Conservation (phyloP, 2,797 vertebrate species). For the Petrocephalus schoutedeni region DNA sequence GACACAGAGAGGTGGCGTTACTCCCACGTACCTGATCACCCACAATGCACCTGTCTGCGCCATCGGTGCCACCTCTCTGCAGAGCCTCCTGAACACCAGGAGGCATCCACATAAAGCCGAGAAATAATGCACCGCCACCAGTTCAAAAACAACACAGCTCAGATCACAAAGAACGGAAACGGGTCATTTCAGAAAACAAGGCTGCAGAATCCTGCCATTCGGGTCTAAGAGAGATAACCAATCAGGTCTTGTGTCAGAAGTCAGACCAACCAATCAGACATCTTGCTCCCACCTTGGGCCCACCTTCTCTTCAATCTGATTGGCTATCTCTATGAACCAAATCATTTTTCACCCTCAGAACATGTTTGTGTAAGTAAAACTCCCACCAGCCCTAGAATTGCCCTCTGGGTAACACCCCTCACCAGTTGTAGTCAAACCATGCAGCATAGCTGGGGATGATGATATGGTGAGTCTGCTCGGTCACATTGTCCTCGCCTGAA, state of each 20-base stretch:
- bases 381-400: no score
- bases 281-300: no score
- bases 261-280: no score
- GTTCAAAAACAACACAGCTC: background rate
- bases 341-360: no score
- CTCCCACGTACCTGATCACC: background rate
- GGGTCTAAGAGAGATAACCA: background rate
- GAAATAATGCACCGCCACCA: background rate
- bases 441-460: constrained; percentile 93
- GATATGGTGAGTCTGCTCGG: constrained; percentile 94
- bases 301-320: no score
- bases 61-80: background rate
- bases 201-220: background rate
- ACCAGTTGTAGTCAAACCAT: constrained; percentile 98
- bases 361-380: no score
- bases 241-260: no score
- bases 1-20: background rate
- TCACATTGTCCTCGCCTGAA: constrained; percentile 78
- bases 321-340: no score
- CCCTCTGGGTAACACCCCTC: constrained; percentile 26
- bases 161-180: background rate
- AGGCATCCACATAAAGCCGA: background rate
- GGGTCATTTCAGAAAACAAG: background rate
- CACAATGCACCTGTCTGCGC: background rate
- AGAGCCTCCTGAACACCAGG: background rate